Percentiles rank a stretch among this genome's conserved stretches.
These are phyloP conservation scores for Salmo trutta DNA, from an alignment of 2,797 vertebrate species.

Conservation along the genomic window DNA sequence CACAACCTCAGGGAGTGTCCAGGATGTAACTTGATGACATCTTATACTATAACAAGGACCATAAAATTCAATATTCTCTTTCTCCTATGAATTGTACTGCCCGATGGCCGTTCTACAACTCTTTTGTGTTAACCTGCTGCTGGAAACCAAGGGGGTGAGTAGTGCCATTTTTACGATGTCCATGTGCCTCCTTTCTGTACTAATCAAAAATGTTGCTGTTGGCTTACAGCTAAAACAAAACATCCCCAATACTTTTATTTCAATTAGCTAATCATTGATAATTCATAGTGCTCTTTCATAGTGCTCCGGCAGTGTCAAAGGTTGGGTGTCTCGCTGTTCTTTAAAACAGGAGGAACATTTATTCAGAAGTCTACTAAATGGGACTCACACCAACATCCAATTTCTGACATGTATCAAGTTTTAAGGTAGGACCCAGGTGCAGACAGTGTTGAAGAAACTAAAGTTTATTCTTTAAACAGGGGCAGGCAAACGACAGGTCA, in stretches of 20 bases:
- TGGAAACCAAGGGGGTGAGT: slow-evolving; percentile 60
- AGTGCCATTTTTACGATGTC: slow-evolving; percentile 14
- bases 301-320: slow-evolving; percentile 3
- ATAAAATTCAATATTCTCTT: slow-evolving; percentile 2
- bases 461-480: no score
- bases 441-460: no score
- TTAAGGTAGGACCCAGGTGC: no score
- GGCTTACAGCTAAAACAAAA: slow-evolving; percentile 10
- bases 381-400: slow-evolving; percentile 24
- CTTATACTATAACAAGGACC: background rate
- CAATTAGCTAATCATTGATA: slow-evolving; percentile 27
- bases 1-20: background rate
- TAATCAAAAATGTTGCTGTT: slow-evolving; percentile 24
- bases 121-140: background rate
- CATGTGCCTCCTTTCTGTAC: slow-evolving; percentile 6
- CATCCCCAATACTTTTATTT: slow-evolving; percentile 23
- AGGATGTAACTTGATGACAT: background rate
- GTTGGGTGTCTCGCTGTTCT: slow-evolving; percentile 14
- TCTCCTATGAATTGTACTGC: background rate
- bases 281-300: slow-evolving; percentile 11
- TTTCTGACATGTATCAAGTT: slow-evolving; percentile 22
- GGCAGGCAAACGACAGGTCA: no score
- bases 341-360: slow-evolving; percentile 23
- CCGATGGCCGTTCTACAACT: slow-evolving; percentile 11
- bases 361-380: slow-evolving; percentile 33